Base-by-base conservation (phyloP, 2,797 vertebrate genomes). In the Ataeniobius toweri region DNA sequence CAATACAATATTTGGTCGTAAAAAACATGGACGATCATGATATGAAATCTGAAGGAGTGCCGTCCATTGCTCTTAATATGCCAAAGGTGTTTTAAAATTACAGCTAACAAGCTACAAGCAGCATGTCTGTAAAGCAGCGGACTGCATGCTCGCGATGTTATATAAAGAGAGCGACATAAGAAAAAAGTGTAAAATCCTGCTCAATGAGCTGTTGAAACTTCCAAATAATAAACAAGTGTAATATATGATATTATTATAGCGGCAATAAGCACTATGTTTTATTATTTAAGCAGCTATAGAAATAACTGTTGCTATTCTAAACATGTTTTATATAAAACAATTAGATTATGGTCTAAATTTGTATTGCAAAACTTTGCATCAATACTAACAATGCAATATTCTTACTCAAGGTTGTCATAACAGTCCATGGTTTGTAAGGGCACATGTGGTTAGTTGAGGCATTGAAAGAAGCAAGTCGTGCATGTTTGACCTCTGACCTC, bases 401-500 rank as follows among this genome's bases (percentile, higher is more conserved):
- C 41, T 44, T 69, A 41, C 63, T 46, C 22, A 69, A 67, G 39
- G 39, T 8, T 26, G 39, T 46, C 67, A 69, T 31, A 46, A 10
- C 13, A 69, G 41, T 16, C 22, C 67, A 46, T 14, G 41, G 22
- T 44, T 46, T 69, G 67, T 26, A 39, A 56, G 55, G 82, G 80
- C 88, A 79, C 75, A 84, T 71, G 74, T 77, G 78, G 88, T 84
- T 87, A 89, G 79, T 89, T 8, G 24, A 84, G 79, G 90, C 85
- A 82, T 88, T 89, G 86, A 85, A 85, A 55, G 67, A 84, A 84
- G 76, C 77, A 71, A 86, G 89, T 75, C 65, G 85, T 91, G 86
- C 86, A 73, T 80, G 89, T 90, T 89, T 94, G 91, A 94, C 92
- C 92, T 94, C 88, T 92, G 89, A 92, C 92, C 83, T 79, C 85